These are phyloP conservation scores for Stomorhina lunata DNA, from an alignment of 2,888 invertebrate species.

Conservation along the genomic window DNA sequence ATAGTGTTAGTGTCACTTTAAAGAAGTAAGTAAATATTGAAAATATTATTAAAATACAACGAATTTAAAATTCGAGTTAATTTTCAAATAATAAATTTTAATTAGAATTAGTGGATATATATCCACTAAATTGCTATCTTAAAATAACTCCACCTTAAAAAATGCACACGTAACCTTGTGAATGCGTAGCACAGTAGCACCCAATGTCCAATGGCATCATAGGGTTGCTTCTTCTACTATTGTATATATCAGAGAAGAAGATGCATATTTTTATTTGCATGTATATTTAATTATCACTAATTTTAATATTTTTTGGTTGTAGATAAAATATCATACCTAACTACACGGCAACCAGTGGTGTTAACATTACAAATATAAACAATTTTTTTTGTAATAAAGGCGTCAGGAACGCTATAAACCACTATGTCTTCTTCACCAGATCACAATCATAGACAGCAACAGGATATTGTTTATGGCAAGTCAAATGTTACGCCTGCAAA, in stretches of 20 bases:
- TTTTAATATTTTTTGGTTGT: slow-evolving; percentile 12
- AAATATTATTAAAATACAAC: slow-evolving; percentile 14
- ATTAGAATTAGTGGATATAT: too few species aligned
- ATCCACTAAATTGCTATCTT: slow-evolving; percentile 50
- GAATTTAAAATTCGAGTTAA: neutral
- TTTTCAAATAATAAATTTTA: neutral
- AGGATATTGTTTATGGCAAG: slow-evolving; percentile 32
- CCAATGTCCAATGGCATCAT: slow-evolving; percentile 71
- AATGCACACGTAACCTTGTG: slow-evolving; percentile 78
- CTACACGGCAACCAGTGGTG: neutral
- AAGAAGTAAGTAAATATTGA: slow-evolving; percentile 74
- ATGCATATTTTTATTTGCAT: neutral
- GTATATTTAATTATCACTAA: neutral
- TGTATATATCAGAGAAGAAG: slow-evolving; percentile 15
- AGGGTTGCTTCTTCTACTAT: slow-evolving; percentile 45
- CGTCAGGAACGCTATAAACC: slow-evolving; percentile 41
- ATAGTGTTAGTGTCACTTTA: slow-evolving; percentile 73
- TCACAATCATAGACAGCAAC: slow-evolving; percentile 38
- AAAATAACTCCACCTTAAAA: slow-evolving; percentile 59
- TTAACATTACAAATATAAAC: neutral
- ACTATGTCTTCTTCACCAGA: slow-evolving; percentile 55
- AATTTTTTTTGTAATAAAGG: neutral
- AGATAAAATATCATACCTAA: neutral
- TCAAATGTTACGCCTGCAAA: slow-evolving; percentile 23
- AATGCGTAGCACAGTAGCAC: slow-evolving; percentile 79